Conservation (phyloP, 2,888 invertebrate species). For the Eustalomyia histrio region DNA sequence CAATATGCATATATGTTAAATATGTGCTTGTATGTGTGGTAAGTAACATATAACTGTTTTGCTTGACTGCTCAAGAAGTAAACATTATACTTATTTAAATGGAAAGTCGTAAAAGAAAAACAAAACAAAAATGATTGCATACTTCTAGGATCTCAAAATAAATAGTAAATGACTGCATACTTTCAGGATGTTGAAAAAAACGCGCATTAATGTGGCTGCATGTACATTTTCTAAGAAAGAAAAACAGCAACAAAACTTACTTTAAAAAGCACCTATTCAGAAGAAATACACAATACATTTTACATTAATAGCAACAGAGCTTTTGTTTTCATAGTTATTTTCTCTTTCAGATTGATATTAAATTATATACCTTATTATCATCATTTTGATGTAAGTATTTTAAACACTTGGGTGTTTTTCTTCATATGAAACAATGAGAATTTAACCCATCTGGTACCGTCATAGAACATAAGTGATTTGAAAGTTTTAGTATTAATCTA, state of each 20-base stretch:
- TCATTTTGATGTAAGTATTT: constrained; percentile 64
- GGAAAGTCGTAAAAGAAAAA: constrained; percentile 38
- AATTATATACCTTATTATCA: constrained; percentile 79
- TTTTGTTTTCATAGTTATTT: constrained; percentile 61
- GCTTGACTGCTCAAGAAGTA: constrained; percentile 46
- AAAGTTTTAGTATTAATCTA: no score
- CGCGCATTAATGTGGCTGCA: constrained; percentile 52
- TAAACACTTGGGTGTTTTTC: constrained; percentile 26
- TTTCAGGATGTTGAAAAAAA: constrained; percentile 47
- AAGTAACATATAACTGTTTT: constrained; percentile 30
- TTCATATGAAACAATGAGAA: neutral
- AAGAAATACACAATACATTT: constrained; percentile 53
- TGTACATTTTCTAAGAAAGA: constrained; percentile 25
- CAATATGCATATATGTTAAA: neutral
- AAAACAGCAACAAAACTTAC: constrained; percentile 29
- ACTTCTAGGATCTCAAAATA: constrained; percentile 59
- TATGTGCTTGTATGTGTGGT: constrained; percentile 5
- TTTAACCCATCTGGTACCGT: constrained; percentile 35
- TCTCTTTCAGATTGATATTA: constrained; percentile 76
- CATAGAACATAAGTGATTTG: neutral
- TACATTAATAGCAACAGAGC: constrained; percentile 21
- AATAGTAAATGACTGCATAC: constrained; percentile 61
- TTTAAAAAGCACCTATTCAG: constrained; percentile 54
- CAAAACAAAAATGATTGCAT: constrained; percentile 50
- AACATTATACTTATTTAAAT: constrained; percentile 61